Evolutionary conservation across 2,888 invertebrate genomes (phyloP).

Genomic region (Drosophila suboccidentalis): DNA sequence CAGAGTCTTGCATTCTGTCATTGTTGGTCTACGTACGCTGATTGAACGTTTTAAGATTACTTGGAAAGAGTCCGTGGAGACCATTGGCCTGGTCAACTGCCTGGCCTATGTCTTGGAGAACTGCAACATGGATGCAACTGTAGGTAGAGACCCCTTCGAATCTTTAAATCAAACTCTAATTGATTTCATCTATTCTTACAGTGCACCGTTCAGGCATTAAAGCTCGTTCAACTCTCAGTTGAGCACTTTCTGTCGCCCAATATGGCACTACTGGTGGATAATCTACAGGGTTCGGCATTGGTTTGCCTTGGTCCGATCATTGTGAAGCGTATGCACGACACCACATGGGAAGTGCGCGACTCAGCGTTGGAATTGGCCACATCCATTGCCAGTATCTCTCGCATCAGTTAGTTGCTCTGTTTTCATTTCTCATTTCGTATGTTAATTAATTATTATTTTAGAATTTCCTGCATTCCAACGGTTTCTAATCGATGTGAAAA

Average conservation of each 20-base stretch:
- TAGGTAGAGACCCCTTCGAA: slow-evolving; percentile 71
- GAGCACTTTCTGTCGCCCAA: slow-evolving; percentile 92
- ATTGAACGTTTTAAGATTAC: slow-evolving; percentile 90
- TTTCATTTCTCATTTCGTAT: not conserved
- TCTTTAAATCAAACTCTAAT: not conserved
- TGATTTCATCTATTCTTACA: slow-evolving; percentile 83
- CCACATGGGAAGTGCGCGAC: slow-evolving; percentile 92
- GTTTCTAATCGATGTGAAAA: slow-evolving; percentile 88
- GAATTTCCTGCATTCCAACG: slow-evolving; percentile 93
- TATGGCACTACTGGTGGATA: slow-evolving; percentile 90
- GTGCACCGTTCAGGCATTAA: slow-evolving; percentile 90
- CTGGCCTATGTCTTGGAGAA: slow-evolving; percentile 87
- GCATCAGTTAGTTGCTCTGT: slow-evolving; percentile 88
- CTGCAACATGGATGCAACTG: slow-evolving; percentile 86
- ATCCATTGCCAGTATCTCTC: slow-evolving; percentile 90
- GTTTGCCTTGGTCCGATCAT: slow-evolving; percentile 89
- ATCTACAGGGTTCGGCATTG: slow-evolving; percentile 88
- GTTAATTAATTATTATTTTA: slow-evolving; percentile 76
- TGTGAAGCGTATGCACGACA: slow-evolving; percentile 90
- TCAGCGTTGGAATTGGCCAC: slow-evolving; percentile 91
- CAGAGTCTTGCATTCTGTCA: slow-evolving; percentile 88
- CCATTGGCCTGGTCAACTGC: slow-evolving; percentile 88
- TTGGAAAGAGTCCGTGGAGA: slow-evolving; percentile 92
- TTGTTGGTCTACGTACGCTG: slow-evolving; percentile 89
- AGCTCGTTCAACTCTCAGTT: slow-evolving; percentile 89